These are phyloP conservation scores for Oreotrochilus melanogaster DNA, from an alignment of 2,113 vertebrate genomes.

Conservation along the genomic window DNA sequence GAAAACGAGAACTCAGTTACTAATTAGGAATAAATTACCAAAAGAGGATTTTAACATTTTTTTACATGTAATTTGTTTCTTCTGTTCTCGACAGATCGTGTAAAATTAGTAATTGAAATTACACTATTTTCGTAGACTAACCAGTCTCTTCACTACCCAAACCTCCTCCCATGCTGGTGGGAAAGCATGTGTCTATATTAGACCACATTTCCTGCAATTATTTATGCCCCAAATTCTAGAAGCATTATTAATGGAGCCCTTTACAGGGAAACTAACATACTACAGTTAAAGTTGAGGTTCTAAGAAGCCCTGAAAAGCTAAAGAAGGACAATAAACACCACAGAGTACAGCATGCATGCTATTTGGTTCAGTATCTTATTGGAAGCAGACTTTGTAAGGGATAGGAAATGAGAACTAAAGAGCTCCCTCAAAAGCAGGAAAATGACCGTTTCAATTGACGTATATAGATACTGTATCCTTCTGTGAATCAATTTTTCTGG, in stretches of 20 bases:
- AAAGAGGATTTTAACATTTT: neutral
- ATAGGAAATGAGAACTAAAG: neutral
- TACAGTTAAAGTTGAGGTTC: fast-evolving
- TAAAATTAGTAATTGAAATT: neutral
- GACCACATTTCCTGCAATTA: neutral
- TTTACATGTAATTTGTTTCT: neutral
- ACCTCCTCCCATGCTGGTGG: neutral
- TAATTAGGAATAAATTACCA: neutral
- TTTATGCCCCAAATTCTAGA: neutral
- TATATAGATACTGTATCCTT: fast-evolving
- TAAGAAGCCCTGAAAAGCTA: neutral
- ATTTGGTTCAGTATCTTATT: neutral
- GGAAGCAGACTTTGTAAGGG: neutral
- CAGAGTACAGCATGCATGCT: fast-evolving
- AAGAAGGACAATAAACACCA: neutral
- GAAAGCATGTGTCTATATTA: neutral
- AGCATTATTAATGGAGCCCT: neutral
- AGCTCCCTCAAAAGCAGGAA: neutral
- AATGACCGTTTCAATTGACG: neutral
- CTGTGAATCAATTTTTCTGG: neutral
- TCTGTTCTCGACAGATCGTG: neutral
- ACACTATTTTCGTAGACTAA: neutral
- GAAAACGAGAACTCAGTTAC: neutral
- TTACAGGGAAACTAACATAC: neutral
- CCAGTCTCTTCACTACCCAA: neutral